Percentiles rank a stretch among this genome's conserved stretches.
phyloP scores from a whole-genome alignment of 2,797 vertebrate species.

The Acanthurus lineatus region DNA sequence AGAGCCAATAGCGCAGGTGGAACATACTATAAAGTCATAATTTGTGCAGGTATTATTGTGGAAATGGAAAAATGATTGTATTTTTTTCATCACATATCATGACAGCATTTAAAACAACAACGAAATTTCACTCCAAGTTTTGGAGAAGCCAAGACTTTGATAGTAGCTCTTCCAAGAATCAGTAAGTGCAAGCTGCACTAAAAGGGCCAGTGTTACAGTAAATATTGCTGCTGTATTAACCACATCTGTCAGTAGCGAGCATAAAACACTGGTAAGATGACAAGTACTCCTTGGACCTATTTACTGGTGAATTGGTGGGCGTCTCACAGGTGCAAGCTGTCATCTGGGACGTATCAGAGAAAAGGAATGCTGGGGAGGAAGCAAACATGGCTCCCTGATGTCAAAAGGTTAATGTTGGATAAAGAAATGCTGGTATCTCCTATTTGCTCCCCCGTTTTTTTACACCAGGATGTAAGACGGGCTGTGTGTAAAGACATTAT shows the following conservation, averaged over 20 bases:
- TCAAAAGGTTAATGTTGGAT: conserved; percentile 36
- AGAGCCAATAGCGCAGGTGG: conserved; percentile 46
- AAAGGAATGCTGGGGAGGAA: conserved; percentile 46
- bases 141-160: conserved; percentile 20
- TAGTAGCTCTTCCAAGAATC: conserved; percentile 25
- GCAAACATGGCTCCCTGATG: conserved; percentile 39
- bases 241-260: conserved; percentile 38
- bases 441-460: neutral
- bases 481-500: neutral
- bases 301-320: conserved; percentile 24
- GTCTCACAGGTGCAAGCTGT: conserved; percentile 60
- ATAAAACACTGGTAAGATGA: conserved; percentile 46
- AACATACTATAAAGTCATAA: conserved; percentile 45
- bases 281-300: conserved; percentile 33
- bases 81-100: conserved; percentile 4
- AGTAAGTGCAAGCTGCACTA: conserved; percentile 15
- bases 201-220: conserved; percentile 11
- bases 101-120: conserved; percentile 29
- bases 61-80: conserved; percentile 36
- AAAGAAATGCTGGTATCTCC: conserved; percentile 21
- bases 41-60: conserved; percentile 33
- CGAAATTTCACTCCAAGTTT: conserved; percentile 13
- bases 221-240: conserved; percentile 26
- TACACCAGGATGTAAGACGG: neutral
- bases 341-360: conserved; percentile 45